Evolutionary conservation across 2,888 invertebrate species (phyloP).

Genomic region (Muschampia plurimacula): DNA sequence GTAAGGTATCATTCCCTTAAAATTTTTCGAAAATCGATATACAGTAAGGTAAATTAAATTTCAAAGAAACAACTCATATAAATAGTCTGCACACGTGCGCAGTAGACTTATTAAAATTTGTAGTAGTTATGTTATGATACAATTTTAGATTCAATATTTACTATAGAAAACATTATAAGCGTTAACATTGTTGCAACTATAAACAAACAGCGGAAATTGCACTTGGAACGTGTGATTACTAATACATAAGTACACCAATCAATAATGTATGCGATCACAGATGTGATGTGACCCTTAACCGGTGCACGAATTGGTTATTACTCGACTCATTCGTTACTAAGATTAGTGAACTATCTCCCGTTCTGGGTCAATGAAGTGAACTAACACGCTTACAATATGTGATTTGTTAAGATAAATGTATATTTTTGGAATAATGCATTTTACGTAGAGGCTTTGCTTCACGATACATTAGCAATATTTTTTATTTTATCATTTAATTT

Average conservation of each 20-base stretch:
- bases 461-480: too few relatives aligned
- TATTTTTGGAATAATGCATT: background rate
- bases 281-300: constrained; percentile 26
- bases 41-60: too few relatives aligned
- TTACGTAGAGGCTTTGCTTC: background rate
- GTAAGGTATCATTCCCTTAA: too few relatives aligned
- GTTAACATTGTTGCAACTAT: background rate
- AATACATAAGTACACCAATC: background rate
- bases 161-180: background rate
- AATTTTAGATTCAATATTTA: background rate
- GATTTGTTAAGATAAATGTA: background rate
- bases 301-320: constrained; percentile 18
- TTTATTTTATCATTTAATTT: too few relatives aligned
- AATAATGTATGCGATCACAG: constrained; percentile 5
- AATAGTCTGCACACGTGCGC: too few relatives aligned
- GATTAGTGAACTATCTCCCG: constrained; percentile 17
- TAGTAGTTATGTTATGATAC: background rate
- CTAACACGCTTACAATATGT: constrained; percentile 28
- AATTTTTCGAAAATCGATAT: too few relatives aligned
- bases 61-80: too few relatives aligned
- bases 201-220: background rate
- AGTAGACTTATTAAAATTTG: background rate
- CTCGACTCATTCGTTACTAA: constrained; percentile 5
- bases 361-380: constrained; percentile 25
- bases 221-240: constrained; percentile 12